Evolutionary conservation across 2,113 vertebrate genomes (phyloP), one percentile per base, ranked within the genome.

Genomic region (Melanotaenia duboulayi): DNA sequence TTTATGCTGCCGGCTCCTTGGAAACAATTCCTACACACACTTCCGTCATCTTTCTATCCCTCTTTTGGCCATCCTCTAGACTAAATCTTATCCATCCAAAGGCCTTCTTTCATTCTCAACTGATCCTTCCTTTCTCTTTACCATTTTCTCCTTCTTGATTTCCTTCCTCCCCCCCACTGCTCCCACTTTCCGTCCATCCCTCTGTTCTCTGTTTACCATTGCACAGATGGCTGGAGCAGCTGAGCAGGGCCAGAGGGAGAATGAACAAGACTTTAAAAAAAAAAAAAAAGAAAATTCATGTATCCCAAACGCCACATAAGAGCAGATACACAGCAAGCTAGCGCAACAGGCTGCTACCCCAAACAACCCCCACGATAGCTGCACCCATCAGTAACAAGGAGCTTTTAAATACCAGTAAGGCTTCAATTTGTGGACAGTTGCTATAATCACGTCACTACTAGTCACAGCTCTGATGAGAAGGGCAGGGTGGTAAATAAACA

Each of bases 201-300:
- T 87, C 90, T 91, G 87, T 85, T 91, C 90, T 90, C 90, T 90
- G 91, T 91, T 91, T 90, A 79, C 78, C 71, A 86, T 89, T 68
- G 81, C 86, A 88, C 94, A 94, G 93, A 94, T 94, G 94, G 92
- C 85, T 73, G 3, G 76, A 87, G 90, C 93, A 94, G 93, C 92
- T 94, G 92, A 94, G 91, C 85, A 77, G 77, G 72, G 76, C 88
- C 88, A 78, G 89, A 83, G 87, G 90, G 89, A 74, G 60, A 65
- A 64, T 67, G 49, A 39, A 44, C 46, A 37, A 59, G 57, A 65
- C n/a, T 16, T n/a, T 66, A 50, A 25, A 24, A 25, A 52, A 49
- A 73, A 64, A 56, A 59, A 28, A 28, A 28, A 28, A 28, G 28
- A 28, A 24, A 46, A 75, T 25, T 44, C 16, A 7, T 73, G 66